Conservation (phyloP, 2,113 vertebrate species). For the Rhagologus leucostigma region DNA sequence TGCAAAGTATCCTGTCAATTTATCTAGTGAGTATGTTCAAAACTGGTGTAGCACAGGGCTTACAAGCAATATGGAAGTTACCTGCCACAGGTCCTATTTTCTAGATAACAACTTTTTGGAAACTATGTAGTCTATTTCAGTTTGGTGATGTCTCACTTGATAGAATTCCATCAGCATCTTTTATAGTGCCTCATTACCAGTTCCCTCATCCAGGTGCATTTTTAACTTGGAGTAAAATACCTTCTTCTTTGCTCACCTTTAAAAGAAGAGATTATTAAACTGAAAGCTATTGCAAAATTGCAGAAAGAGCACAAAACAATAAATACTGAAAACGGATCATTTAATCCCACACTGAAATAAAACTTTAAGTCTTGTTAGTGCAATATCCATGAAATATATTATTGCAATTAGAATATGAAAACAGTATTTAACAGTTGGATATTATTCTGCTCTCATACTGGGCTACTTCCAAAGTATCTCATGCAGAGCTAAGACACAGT, state of each 20-base stretch:
- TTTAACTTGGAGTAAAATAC: conserved; percentile 76
- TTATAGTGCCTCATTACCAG: neutral
- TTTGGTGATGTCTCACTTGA: conserved; percentile 66
- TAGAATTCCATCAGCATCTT: conserved; percentile 72
- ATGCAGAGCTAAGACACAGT: neutral
- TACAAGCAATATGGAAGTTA: conserved; percentile 46
- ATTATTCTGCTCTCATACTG: neutral
- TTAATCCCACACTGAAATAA: neutral
- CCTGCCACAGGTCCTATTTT: conserved; percentile 85
- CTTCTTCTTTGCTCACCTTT: conserved; percentile 84
- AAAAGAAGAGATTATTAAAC: neutral
- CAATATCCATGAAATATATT: neutral
- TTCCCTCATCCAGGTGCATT: conserved; percentile 44
- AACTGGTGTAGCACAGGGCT: neutral
- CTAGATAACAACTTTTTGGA: conserved; percentile 67
- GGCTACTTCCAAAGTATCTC: neutral
- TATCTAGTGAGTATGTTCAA: neutral
- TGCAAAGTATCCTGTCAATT: neutral
- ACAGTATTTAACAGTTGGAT: neutral
- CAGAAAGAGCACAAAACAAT: neutral
- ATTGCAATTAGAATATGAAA: neutral
- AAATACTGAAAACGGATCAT: neutral
- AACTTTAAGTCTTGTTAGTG: neutral
- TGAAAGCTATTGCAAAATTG: neutral
- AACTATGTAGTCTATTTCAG: neutral